Evolutionary conservation across 2,113 vertebrate genomes (phyloP), one percentile per base, ranked within the genome.

Genomic region (Cyanoderma ruficeps): DNA sequence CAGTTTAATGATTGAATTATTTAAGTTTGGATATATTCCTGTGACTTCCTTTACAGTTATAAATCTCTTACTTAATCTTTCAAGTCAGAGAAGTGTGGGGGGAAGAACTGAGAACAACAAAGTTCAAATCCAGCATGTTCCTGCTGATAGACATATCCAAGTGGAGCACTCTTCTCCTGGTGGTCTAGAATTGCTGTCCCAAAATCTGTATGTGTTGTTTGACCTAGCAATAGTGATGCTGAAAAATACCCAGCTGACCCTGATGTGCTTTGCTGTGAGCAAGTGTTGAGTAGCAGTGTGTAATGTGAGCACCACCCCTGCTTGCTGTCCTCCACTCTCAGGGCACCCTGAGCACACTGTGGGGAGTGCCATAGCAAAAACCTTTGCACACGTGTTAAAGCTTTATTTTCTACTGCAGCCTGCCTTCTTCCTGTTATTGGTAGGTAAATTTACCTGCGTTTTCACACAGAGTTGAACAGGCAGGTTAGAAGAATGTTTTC

Each of bases 311-410:
- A 2, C 37, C 33, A 0, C 13, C 59, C 44, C 46, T 46, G 0
- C 37, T 22, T 30, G 23, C 56, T 68, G 1, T 49, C 7, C 2
- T 31, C 52, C 7, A 0, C 44, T 74, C 6, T 18, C 60, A 15
- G 31, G 47, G 2, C 22, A 0, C 47, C 5, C 52, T 49, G 18
- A 28, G 33, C 20, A 53, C 39, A 21, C 1, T 5, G 8, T 9
- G 13, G 6, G 18, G 19, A 37, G 8, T 37, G 72, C 52, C 30
- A 0, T 2, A 18, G 7, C 33, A 25, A 7, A 52, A 64, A 10
- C 41, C 30, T 28, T n/a, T 18, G 31, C 42, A 42, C 10, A 1
- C 9, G 0, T 18, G 8, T 9, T 25, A 27, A 12, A 69, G 18
- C 30, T 65, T 60, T n/a, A 0, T 76, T 50, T 72, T 13, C 60